Evolutionary conservation across 2,797 vertebrate species (phyloP).

Genomic region (Octomys mimax): DNA sequence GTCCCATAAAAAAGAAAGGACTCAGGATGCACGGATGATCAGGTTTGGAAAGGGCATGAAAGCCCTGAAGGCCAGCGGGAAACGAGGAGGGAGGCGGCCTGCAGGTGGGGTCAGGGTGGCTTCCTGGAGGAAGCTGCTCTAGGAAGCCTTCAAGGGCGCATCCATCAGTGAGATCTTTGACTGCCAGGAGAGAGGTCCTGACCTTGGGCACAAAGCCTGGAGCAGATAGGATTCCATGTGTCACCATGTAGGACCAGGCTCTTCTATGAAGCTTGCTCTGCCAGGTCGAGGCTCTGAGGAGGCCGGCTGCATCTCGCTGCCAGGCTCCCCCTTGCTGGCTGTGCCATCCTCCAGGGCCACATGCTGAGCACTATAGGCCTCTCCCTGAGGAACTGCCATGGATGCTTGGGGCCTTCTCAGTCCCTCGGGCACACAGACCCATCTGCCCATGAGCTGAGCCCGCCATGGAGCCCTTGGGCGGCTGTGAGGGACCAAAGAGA

Average conservation of each 20-base stretch:
- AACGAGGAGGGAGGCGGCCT: neutral
- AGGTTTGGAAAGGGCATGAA: fast-evolving
- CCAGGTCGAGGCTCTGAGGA: fast-evolving
- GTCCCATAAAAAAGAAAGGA: neutral
- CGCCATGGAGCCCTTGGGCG: neutral
- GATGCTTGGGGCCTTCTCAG: neutral
- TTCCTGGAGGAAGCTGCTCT: constrained; percentile 40
- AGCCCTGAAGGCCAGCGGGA: too few relatives aligned
- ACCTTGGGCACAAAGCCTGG: neutral
- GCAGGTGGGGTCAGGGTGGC: neutral
- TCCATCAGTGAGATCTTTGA: neutral
- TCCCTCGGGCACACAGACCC: fast-evolving
- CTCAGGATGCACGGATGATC: neutral
- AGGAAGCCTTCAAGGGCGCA: neutral
- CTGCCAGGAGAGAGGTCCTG: neutral
- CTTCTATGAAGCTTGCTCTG: neutral
- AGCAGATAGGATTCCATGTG: fast-evolving
- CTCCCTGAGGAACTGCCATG: fast-evolving
- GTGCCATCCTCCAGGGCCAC: neutral
- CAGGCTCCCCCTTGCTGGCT: too few relatives aligned
- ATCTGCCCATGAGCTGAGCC: fast-evolving
- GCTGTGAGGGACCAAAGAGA: fast-evolving
- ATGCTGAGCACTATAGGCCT: neutral
- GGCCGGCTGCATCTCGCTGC: neutral
- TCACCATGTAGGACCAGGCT: fast-evolving